phyloP scores from a whole-genome alignment of 2,797 vertebrate genomes.

The Sebastiscus tertius region DNA sequence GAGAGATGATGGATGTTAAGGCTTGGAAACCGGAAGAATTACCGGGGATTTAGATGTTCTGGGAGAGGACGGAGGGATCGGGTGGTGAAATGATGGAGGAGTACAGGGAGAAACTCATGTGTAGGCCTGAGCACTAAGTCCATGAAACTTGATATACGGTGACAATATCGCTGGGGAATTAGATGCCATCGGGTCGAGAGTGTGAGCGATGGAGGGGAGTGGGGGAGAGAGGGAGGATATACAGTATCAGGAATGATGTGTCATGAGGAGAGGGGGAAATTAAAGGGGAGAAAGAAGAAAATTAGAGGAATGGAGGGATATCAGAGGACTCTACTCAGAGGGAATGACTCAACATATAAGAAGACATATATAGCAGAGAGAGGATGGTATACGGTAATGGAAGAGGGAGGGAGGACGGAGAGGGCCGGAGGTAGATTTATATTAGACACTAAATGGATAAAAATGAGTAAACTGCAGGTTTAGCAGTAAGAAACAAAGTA shows the following conservation, averaged over 20 bases:
- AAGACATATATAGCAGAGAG: neutral
- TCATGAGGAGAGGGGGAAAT: neutral
- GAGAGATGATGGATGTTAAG: constrained; percentile 4
- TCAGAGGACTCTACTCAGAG: neutral
- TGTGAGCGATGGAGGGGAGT: constrained; percentile 15
- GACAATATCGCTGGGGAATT: constrained; percentile 33
- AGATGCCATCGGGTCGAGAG: constrained; percentile 33
- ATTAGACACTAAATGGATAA: too few relatives aligned
- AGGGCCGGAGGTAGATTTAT: fast-evolving
- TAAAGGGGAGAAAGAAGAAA: neutral
- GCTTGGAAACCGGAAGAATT: neutral
- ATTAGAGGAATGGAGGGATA: neutral
- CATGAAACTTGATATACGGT: constrained; percentile 47
- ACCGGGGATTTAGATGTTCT: constrained; percentile 14
- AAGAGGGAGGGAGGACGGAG: too few relatives aligned
- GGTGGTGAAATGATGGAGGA: constrained; percentile 12
- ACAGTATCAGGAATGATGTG: neutral
- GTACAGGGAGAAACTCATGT: neutral
- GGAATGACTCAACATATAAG: neutral
- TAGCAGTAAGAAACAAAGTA: too few relatives aligned
- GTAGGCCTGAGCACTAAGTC: constrained; percentile 14
- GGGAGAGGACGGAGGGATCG: neutral
- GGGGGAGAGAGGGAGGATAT: neutral
- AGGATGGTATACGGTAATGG: neutral
- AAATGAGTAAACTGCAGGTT: fast-evolving